A percentile compares a stretch with the other conserved stretches of the same genome.
Conservation (phyloP, 2,888 invertebrate species). For the Meiosimyza platycephala region DNA sequence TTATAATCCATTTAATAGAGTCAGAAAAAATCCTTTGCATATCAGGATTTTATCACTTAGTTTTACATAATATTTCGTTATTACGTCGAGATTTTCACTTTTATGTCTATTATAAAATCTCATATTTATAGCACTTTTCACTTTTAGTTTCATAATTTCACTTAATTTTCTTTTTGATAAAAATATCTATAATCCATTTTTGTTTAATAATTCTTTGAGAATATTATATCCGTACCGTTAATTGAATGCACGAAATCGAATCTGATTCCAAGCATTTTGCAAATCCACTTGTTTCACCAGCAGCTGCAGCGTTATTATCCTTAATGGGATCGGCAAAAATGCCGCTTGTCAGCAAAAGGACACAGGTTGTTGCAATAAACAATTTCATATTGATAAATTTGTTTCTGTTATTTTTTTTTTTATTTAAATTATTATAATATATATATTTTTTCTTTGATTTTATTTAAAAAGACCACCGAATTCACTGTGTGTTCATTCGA, state of each 20-base stretch:
- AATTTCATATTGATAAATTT: conserved; percentile 59
- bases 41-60: not conserved
- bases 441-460: conserved; percentile 19
- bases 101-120: conserved; percentile 26
- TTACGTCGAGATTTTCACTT: conserved; percentile 40
- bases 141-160: conserved; percentile 17
- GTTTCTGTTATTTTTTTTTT: conserved; percentile 31
- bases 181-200: conserved; percentile 26
- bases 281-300: conserved; percentile 60
- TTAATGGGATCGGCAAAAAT: conserved; percentile 61
- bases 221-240: conserved; percentile 67
- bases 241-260: conserved; percentile 75
- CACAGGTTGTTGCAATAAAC: conserved; percentile 59
- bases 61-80: conserved; percentile 32
- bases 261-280: conserved; percentile 72
- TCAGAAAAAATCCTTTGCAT: too few species aligned
- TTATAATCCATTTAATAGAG: too few species aligned
- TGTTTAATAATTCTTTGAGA: conserved; percentile 49
- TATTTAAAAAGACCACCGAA: conserved; percentile 58
- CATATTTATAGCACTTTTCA: conserved; percentile 2
- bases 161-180: conserved; percentile 36
- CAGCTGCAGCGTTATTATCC: conserved; percentile 47
- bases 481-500: conserved; percentile 67
- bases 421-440: not conserved
- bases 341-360: conserved; percentile 61